A percentile compares a stretch with the other conserved stretches of the same genome.
Evolutionary conservation across 2,888 invertebrate species (phyloP).

Genomic region (Cantharis flavilabris): DNA sequence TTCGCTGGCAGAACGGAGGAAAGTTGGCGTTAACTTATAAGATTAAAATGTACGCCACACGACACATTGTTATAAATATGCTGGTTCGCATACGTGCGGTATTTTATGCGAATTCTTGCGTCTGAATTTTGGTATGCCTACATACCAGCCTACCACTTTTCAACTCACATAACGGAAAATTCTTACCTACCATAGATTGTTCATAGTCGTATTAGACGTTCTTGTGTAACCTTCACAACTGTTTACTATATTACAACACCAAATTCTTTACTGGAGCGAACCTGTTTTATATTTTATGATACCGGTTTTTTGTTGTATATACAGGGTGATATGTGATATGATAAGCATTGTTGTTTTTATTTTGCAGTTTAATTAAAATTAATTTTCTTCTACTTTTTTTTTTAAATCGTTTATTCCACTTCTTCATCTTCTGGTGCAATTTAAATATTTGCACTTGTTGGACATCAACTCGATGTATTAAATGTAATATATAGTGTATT

Average conservation of each 20-base stretch:
- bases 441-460: background rate
- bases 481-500: background rate
- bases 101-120: conserved; percentile 23
- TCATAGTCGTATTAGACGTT: conserved; percentile 19
- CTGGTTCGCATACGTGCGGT: conserved; percentile 10
- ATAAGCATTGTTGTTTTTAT: conserved; percentile 3
- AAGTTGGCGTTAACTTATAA: background rate
- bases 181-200: conserved; percentile 9
- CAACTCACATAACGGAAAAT: conserved; percentile 22
- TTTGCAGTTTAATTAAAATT: background rate
- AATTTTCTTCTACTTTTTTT: background rate
- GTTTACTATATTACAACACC: conserved; percentile 26
- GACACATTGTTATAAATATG: conserved; percentile 9
- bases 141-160: conserved; percentile 10
- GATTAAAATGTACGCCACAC: conserved; percentile 1
- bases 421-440: background rate
- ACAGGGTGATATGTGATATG: background rate
- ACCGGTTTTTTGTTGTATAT: conserved; percentile 9
- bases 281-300: conserved; percentile 18
- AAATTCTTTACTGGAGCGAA: conserved; percentile 25
- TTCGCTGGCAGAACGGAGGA: background rate
- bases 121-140: conserved; percentile 24
- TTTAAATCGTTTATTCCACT: too few relatives aligned
- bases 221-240: conserved; percentile 25
- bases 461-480: background rate